Evolutionary conservation across 2,888 invertebrate species (phyloP).

Genomic region (Amblyjoppa proteus): DNA sequence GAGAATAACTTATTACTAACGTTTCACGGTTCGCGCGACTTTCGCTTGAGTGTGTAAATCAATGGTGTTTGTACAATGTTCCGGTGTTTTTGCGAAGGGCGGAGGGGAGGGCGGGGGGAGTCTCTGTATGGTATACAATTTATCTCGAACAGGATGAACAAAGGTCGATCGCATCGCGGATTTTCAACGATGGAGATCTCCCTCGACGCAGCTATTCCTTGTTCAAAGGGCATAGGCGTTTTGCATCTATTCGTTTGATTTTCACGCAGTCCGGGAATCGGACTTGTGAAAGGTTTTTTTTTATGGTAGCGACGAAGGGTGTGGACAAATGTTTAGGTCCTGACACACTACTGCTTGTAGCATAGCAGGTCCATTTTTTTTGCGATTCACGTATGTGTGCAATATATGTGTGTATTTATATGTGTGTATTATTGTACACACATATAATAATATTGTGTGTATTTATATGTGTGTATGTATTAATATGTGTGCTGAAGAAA

Average conservation of each 20-base stretch:
- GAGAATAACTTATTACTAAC: constrained; percentile 21
- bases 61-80: constrained; percentile 12
- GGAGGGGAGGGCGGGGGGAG: not conserved
- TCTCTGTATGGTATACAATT: constrained; percentile 12
- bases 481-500: constrained; percentile 23
- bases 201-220: constrained; percentile 41
- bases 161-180: constrained; percentile 59
- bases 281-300: constrained; percentile 33
- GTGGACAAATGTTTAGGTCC: constrained; percentile 22
- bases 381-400: not conserved
- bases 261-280: constrained; percentile 26
- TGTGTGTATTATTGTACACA: not conserved
- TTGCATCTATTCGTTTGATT: constrained; percentile 17
- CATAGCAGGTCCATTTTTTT: not conserved
- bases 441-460: not conserved
- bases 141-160: constrained; percentile 1
- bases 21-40: constrained; percentile 12
- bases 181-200: constrained; percentile 60
- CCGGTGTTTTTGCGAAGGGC: not conserved
- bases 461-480: not conserved
- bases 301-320: constrained; percentile 17
- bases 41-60: constrained; percentile 1
- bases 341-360: constrained; percentile 28
- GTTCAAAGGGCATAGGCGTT: not conserved
- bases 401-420: constrained; percentile 8